Evolutionary conservation across 2,888 invertebrate species (phyloP).

Genomic region (Conomelus anceps): DNA sequence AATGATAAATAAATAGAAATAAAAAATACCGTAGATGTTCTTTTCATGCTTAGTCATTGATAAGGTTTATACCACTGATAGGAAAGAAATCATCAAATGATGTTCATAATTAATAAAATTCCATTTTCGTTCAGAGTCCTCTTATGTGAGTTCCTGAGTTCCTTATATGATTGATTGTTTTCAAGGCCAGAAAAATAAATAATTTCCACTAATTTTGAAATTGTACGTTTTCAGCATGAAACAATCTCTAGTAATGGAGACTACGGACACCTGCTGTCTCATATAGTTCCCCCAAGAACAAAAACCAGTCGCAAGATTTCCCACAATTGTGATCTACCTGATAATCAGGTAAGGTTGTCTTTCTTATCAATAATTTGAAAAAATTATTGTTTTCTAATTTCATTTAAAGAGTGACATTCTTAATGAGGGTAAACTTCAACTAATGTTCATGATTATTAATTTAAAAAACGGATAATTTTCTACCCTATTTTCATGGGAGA

Average conservation of each 20-base stretch:
- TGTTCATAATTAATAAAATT: too few species aligned
- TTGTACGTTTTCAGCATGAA: neutral
- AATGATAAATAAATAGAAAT: too few species aligned
- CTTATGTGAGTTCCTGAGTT: neutral
- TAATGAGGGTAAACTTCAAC: neutral
- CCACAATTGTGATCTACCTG: neutral
- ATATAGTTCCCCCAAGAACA: neutral
- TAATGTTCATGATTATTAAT: too few species aligned
- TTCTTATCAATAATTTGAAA: neutral
- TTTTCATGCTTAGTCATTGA: too few species aligned
- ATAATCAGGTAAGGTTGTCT: neutral
- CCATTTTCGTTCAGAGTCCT: too few species aligned
- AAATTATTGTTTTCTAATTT: neutral
- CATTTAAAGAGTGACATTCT: neutral
- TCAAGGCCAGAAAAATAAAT: too few species aligned
- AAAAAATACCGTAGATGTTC: too few species aligned
- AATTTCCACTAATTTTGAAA: neutral
- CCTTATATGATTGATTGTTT: neutral
- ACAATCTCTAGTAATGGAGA: neutral
- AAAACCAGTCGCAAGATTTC: neutral
- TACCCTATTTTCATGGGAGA: too few species aligned
- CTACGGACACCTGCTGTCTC: constrained; percentile 14
- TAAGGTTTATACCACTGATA: too few species aligned
- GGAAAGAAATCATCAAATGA: too few species aligned
- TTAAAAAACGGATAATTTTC: too few species aligned